Base-by-base conservation (phyloP, 2,888 invertebrate species). In the Drosophila diplacantha region DNA sequence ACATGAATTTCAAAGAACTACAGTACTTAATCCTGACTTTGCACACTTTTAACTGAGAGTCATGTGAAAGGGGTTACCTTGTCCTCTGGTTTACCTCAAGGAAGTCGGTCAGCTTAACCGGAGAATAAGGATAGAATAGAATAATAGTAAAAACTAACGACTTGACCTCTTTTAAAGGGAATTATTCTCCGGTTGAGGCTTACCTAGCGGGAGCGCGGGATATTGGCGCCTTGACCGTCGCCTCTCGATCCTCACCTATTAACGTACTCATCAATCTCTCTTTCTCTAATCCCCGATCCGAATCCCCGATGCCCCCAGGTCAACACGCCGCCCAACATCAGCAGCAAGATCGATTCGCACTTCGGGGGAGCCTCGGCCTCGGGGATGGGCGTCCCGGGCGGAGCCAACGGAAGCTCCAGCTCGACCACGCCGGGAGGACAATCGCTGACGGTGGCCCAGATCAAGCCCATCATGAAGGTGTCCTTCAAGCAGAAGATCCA, bases 401-500 rank as follows among this genome's bases (percentile, higher is more conserved):
- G 43, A 7, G 3, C 26, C 11, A 58, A 58, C 8, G 58, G 31
- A 16, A 11, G 34, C 16, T 16, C 50, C 3, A 12, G 37, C 47
- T 47, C 59, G 8, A 47, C 62, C 11, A 47, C 60, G 0, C n/a
- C 57, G 2, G 44, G 52, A 6, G 44, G 55, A 16, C 70, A 75
- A 47, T 67, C 75, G 34, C 44, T 80, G 24, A 57, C 74, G 20
- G 70, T 77, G 47, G 77, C 81, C 44, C 78, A 76, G 58, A 71
- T 75, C 32, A 86, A 87, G 68, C 85, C 86, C 47, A 74, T 83
- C 20, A 90, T 91, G 56, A 91, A 92, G 89, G 92, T 92, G 41
- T 91, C 92, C 73, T 92, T 92, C 80, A 91, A 89, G 85, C 91
- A 92, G 80, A 91, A 90, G 87, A 91, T 91, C 63, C 89, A 91